phyloP scores from a whole-genome alignment of 2,797 vertebrate genomes.

The Gallinago nigripennis region DNA sequence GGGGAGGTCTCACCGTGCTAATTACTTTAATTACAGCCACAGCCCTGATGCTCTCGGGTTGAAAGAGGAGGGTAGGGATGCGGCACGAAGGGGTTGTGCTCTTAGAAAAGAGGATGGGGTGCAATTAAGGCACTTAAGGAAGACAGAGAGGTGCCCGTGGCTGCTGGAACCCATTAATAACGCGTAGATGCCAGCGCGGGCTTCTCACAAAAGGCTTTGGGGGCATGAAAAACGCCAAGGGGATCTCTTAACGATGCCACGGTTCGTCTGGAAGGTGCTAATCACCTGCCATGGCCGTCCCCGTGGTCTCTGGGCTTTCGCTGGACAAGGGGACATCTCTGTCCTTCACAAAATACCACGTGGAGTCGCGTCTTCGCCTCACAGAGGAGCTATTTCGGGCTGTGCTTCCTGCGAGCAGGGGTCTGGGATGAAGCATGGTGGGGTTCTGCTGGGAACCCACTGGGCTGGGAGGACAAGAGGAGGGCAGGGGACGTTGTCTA shows the following conservation, averaged over 20 bases:
- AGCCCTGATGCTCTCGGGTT: background rate
- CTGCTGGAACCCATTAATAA: background rate
- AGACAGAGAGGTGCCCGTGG: background rate
- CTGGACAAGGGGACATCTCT: accelerated
- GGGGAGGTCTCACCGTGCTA: background rate
- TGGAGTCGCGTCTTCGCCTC: accelerated
- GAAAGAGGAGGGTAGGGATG: background rate
- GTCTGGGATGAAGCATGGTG: background rate
- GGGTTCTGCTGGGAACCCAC: too few species aligned
- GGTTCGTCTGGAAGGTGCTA: accelerated
- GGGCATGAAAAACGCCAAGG: background rate
- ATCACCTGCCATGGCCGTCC: accelerated
- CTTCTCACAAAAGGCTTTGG: background rate
- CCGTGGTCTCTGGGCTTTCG: background rate
- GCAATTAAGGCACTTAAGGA: background rate
- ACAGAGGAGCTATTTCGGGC: accelerated
- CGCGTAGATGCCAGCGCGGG: accelerated
- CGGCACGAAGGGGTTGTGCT: background rate
- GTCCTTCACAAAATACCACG: background rate
- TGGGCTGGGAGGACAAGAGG: too few species aligned
- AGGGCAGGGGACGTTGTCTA: too few species aligned
- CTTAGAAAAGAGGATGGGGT: background rate
- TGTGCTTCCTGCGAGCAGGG: too few species aligned
- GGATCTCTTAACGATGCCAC: background rate
- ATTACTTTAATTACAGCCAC: background rate